These are phyloP conservation scores for Cerceris rybyensis DNA, from an alignment of 2,888 invertebrate genomes.

Conservation along the genomic window DNA sequence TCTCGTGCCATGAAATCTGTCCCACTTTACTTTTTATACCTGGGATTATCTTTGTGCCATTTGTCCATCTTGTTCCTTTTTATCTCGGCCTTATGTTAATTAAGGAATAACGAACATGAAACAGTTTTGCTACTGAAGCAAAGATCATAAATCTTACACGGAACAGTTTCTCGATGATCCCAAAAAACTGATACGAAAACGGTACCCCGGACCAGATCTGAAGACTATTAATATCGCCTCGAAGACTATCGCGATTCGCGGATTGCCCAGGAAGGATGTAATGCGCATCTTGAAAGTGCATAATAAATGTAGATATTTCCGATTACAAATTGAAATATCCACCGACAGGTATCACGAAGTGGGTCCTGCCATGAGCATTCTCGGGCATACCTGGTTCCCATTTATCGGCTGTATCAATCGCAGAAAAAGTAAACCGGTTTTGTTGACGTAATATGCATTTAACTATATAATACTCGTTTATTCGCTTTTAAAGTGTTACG, in stretches of 20 bases:
- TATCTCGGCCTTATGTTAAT: too few relatives aligned
- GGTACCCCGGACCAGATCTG: constrained; percentile 38
- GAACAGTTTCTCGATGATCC: too few relatives aligned
- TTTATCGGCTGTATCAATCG: constrained; percentile 48
- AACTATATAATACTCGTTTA: neutral
- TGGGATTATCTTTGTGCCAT: too few relatives aligned
- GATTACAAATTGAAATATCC: constrained; percentile 67
- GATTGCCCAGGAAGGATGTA: constrained; percentile 32
- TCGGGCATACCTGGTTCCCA: constrained; percentile 35
- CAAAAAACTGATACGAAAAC: too few relatives aligned
- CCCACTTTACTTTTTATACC: too few relatives aligned
- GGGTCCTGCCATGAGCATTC: constrained; percentile 40
- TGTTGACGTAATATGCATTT: constrained; percentile 36
- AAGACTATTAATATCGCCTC: constrained; percentile 44
- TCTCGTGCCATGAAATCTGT: too few relatives aligned
- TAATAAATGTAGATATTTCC: constrained; percentile 63
- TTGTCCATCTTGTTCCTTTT: too few relatives aligned
- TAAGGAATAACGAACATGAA: too few relatives aligned
- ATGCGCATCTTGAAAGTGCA: constrained; percentile 38
- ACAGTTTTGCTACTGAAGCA: too few relatives aligned
- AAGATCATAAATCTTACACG: too few relatives aligned
- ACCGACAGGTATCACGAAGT: constrained; percentile 45
- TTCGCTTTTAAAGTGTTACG: neutral
- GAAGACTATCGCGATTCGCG: constrained; percentile 1
- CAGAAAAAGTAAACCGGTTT: constrained; percentile 52